phyloP scores from a whole-genome alignment of 2,113 vertebrate genomes.

The Pachypanchax playfairii region DNA sequence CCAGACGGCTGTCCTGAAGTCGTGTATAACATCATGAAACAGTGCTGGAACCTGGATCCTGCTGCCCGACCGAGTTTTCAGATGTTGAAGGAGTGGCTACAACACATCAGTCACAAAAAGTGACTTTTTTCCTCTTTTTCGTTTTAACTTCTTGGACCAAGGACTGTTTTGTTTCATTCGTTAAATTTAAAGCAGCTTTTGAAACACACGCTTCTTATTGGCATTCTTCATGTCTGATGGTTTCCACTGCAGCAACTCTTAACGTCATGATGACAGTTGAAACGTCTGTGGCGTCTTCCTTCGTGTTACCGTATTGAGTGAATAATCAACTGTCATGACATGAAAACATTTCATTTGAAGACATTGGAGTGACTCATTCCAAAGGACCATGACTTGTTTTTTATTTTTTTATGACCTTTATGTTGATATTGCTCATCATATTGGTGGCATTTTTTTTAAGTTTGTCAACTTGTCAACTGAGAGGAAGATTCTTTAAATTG shows the following conservation, averaged over 20 bases:
- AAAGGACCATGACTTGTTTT: slow-evolving; percentile 32
- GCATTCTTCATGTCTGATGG: slow-evolving; percentile 13
- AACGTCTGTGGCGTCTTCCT: slow-evolving; percentile 6
- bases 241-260: slow-evolving; percentile 17
- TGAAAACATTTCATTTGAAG: slow-evolving; percentile 46
- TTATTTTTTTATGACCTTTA: slow-evolving; percentile 17
- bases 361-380: slow-evolving; percentile 61
- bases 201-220: slow-evolving; percentile 9
- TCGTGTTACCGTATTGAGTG: slow-evolving; percentile 31
- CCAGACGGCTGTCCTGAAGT: slow-evolving; percentile 89
- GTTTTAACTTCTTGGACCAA: slow-evolving; percentile 35
- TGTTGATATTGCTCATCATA: slow-evolving; percentile 2
- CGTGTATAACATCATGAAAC: slow-evolving; percentile 94
- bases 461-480: slow-evolving; percentile 19
- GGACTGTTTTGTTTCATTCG: slow-evolving; percentile 22
- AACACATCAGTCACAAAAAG: slow-evolving; percentile 83
- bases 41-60: slow-evolving; percentile 93
- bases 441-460: slow-evolving; percentile 8
- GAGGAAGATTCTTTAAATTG: slow-evolving; percentile 3
- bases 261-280: neutral
- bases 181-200: slow-evolving; percentile 14
- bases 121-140: slow-evolving; percentile 25
- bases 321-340: slow-evolving; percentile 41
- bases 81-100: slow-evolving; percentile 88
- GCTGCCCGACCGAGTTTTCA: slow-evolving; percentile 87